Conservation (phyloP, 2,888 invertebrate species). For the Helicoverpa assulta region DNA sequence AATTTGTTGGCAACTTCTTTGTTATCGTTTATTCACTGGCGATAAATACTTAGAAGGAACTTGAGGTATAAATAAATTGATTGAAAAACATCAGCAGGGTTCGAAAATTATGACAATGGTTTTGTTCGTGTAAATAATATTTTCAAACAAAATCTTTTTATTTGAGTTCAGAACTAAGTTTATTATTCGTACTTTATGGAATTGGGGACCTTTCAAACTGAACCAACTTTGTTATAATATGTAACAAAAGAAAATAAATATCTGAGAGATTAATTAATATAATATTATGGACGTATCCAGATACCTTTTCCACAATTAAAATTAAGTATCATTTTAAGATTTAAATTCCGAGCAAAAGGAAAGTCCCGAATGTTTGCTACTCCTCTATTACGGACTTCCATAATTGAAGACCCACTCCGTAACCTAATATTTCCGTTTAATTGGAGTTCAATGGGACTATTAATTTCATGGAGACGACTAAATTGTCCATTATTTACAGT, state of each 20-base stretch:
- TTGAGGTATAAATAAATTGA: background rate
- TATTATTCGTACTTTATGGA: background rate
- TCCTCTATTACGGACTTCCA: constrained; percentile 13
- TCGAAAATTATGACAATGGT: background rate
- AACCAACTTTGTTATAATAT: no score
- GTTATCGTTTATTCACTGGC: background rate
- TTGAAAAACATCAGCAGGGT: background rate
- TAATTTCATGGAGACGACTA: constrained; percentile 42
- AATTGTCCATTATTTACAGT: constrained; percentile 44
- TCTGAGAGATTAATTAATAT: background rate
- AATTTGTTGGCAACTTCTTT: constrained; percentile 18
- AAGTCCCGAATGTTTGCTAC: background rate
- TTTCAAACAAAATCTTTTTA: background rate
- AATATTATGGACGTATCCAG: background rate
- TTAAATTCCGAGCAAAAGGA: background rate
- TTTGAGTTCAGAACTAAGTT: background rate
- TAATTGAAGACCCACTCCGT: constrained; percentile 47
- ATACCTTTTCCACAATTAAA: background rate
- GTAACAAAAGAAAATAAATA: background rate
- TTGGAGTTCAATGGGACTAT: constrained; percentile 50
- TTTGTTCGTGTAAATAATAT: background rate
- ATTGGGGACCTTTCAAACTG: no score
- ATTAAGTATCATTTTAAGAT: background rate
- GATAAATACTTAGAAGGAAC: background rate
- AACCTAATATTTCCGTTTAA: constrained; percentile 52